Conservation (phyloP, 2,888 invertebrate species). For the Eupithecia inturbata region DNA sequence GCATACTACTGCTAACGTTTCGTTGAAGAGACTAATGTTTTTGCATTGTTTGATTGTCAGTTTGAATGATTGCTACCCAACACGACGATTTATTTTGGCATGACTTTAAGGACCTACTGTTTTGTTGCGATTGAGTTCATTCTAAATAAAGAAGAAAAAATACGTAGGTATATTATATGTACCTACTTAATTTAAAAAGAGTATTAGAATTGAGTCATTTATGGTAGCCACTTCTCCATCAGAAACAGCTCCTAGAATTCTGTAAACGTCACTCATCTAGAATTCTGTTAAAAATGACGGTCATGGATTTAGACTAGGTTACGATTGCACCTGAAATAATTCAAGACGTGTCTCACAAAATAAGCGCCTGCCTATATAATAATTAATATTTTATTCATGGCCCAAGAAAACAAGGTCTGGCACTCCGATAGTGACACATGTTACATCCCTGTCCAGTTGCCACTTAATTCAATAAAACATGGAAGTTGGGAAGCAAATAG, state of each 20-base stretch:
- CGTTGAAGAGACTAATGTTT: constrained; percentile 37
- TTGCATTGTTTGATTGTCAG: constrained; percentile 26
- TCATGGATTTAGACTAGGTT: neutral
- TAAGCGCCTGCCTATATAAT: too few species aligned
- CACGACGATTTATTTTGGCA: neutral
- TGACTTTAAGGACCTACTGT: neutral
- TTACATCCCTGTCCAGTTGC: too few species aligned
- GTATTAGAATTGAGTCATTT: neutral
- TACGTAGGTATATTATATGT: too few species aligned
- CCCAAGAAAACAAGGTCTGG: too few species aligned
- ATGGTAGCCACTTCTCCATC: neutral
- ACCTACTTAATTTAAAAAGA: neutral
- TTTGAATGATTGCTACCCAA: constrained; percentile 1
- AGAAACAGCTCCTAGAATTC: neutral
- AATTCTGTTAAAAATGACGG: neutral
- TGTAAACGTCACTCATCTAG: neutral
- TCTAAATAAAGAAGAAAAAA: neutral
- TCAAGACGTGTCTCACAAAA: neutral
- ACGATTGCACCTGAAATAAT: neutral
- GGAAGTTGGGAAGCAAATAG: too few species aligned
- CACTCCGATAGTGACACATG: too few species aligned
- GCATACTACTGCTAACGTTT: constrained; percentile 42
- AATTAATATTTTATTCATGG: too few species aligned
- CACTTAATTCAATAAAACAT: too few species aligned
- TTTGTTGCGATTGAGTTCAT: neutral